These are phyloP conservation scores for Anorthoa munda DNA, from an alignment of 2,888 invertebrate species.

Conservation along the genomic window DNA sequence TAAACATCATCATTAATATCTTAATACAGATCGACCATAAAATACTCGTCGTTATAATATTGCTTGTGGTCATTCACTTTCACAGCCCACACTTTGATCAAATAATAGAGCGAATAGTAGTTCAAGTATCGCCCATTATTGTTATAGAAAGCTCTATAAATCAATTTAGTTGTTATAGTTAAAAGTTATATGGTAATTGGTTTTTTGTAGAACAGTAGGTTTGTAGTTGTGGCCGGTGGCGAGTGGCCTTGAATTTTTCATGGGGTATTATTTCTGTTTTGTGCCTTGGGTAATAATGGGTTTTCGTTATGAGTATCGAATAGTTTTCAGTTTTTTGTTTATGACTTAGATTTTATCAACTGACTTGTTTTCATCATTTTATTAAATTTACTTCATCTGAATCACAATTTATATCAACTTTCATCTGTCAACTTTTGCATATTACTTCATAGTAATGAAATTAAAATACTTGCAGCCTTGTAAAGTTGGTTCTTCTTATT, in stretches of 20 bases:
- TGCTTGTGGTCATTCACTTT: slow-evolving; percentile 39
- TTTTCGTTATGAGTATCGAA: neutral
- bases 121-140: slow-evolving; percentile 30
- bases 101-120: slow-evolving; percentile 11
- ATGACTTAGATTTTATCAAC: neutral
- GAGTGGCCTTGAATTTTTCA: slow-evolving; percentile 31
- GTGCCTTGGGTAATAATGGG: neutral
- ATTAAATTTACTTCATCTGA: neutral
- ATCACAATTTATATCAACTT: neutral
- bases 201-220: slow-evolving; percentile 48
- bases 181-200: slow-evolving; percentile 52
- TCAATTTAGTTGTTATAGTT: slow-evolving; percentile 55
- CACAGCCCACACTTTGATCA: slow-evolving; percentile 42
- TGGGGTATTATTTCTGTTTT: neutral
- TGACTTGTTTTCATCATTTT: neutral
- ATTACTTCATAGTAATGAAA: too few species aligned
- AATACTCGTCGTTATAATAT: slow-evolving; percentile 21
- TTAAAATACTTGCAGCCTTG: neutral
- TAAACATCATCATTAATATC: slow-evolving; percentile 28
- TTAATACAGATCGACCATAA: slow-evolving; percentile 40
- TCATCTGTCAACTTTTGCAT: too few species aligned
- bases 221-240: slow-evolving; percentile 24
- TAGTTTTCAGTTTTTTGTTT: neutral
- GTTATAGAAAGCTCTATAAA: slow-evolving; percentile 52
- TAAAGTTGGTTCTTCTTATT: neutral